These are phyloP conservation scores for Phrynocephalus vlangalii DNA, from an alignment of 2,797 vertebrate species.

Conservation along the genomic window DNA sequence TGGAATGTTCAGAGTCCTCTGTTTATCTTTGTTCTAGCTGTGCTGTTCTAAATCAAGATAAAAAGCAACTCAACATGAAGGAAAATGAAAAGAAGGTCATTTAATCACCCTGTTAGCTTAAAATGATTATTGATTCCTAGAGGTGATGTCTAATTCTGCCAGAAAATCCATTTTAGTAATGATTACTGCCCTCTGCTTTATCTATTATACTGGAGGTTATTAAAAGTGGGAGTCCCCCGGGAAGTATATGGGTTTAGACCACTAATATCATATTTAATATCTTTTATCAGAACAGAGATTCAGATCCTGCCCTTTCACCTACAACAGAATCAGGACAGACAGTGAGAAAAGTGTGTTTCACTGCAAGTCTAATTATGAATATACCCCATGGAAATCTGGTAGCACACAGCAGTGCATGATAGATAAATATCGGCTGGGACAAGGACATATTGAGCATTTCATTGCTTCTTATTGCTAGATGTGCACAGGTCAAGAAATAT, in stretches of 20 bases:
- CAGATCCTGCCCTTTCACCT: conserved; percentile 73
- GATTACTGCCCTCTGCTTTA: conserved; percentile 82
- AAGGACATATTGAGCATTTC: conserved; percentile 63
- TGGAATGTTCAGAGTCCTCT: conserved; percentile 62
- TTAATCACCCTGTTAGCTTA: conserved; percentile 83
- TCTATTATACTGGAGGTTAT: conserved; percentile 81
- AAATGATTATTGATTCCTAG: conserved; percentile 86
- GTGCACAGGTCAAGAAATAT: conserved; percentile 57
- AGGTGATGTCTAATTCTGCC: conserved; percentile 85
- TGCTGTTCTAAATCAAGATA: conserved; percentile 82
- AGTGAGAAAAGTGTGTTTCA: conserved; percentile 65
- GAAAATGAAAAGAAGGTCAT: conserved; percentile 82
- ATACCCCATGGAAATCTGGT: conserved; percentile 59
- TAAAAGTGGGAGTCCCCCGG: conserved; percentile 79
- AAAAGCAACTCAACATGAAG: conserved; percentile 80
- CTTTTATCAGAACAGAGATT: conserved; percentile 75
- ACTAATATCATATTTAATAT: conserved; percentile 79
- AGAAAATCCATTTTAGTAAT: conserved; percentile 85
- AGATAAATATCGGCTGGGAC: conserved; percentile 67
- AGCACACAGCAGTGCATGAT: conserved; percentile 52
- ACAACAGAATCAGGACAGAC: conserved; percentile 52
- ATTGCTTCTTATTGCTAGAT: conserved; percentile 63
- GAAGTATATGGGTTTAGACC: conserved; percentile 74
- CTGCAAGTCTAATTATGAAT: conserved; percentile 74
- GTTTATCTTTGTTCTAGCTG: conserved; percentile 79